A percentile compares a stretch with the other conserved stretches of the same genome.
These are phyloP conservation scores for Clarias batrachus DNA, from an alignment of 2,113 vertebrate genomes.

Conservation along the genomic window DNA sequence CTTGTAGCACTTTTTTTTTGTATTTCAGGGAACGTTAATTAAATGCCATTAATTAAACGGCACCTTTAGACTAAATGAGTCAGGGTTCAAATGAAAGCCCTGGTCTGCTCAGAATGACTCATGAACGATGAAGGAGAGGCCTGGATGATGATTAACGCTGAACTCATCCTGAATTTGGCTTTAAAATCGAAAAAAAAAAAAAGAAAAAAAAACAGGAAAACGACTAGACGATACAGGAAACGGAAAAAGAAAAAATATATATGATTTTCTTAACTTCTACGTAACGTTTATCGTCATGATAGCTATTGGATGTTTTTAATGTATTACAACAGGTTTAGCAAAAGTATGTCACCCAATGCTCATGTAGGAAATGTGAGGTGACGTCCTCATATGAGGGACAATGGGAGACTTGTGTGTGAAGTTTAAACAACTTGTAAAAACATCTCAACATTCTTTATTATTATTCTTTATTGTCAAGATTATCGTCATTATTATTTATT, in stretches of 20 bases:
- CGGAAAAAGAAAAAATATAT: background rate
- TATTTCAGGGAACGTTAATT: background rate
- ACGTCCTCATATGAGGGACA: too few relatives aligned
- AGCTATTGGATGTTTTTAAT: too few relatives aligned
- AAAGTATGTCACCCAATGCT: too few relatives aligned
- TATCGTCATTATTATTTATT: too few relatives aligned
- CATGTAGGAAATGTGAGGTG: too few relatives aligned
- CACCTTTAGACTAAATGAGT: background rate
- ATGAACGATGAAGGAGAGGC: background rate
- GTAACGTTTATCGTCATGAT: too few relatives aligned
- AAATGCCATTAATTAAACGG: background rate
- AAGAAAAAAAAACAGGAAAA: background rate
- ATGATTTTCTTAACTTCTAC: too few relatives aligned
- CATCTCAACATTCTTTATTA: too few relatives aligned
- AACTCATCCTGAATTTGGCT: conserved; percentile 44
- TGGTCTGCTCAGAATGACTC: background rate
- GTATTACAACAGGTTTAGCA: too few relatives aligned
- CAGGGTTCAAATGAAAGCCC: background rate
- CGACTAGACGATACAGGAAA: background rate
- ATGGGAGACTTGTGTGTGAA: too few relatives aligned
- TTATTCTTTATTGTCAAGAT: too few relatives aligned
- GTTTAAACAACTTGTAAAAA: too few relatives aligned
- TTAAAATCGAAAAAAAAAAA: background rate
- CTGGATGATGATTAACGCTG: conserved; percentile 12
- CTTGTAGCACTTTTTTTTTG: background rate